Conservation (phyloP, 2,888 invertebrate species). For the Psylliodes chrysocephalus region DNA sequence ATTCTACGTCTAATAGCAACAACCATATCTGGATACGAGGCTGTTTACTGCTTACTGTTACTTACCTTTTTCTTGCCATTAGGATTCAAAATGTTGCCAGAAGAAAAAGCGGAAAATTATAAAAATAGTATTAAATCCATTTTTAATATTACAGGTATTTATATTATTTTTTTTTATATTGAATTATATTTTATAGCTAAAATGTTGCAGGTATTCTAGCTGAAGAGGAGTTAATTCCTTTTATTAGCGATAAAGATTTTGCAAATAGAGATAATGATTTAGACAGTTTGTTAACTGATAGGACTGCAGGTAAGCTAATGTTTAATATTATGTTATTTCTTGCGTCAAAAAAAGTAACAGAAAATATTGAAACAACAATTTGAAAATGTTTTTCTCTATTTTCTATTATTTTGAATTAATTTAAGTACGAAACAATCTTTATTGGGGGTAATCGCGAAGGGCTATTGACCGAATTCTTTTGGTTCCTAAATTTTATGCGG, state of each 20-base stretch:
- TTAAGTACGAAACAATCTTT: too few relatives aligned
- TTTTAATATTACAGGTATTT: conserved; percentile 41
- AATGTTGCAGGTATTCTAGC: conserved; percentile 57
- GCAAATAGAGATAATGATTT: conserved; percentile 54
- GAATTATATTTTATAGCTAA: neutral
- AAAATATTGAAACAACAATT: neutral
- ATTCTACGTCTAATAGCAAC: conserved; percentile 58
- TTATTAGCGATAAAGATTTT: conserved; percentile 56
- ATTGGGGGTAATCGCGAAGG: too few relatives aligned
- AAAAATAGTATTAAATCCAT: conserved; percentile 46
- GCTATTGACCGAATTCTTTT: too few relatives aligned
- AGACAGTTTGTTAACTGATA: conserved; percentile 59
- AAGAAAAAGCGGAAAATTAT: conserved; percentile 47
- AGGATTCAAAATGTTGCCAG: conserved; percentile 51
- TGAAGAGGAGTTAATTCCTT: conserved; percentile 62
- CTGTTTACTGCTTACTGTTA: conserved; percentile 54
- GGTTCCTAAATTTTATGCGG: too few relatives aligned
- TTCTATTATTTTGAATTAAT: too few relatives aligned
- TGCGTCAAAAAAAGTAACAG: neutral
- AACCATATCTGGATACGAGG: conserved; percentile 58
- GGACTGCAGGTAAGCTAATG: conserved; percentile 57
- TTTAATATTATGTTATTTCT: too few relatives aligned
- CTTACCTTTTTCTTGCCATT: conserved; percentile 54
- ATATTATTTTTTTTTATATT: neutral
- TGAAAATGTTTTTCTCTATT: neutral